These are phyloP conservation scores for Disparrhopalites patrizii DNA, from an alignment of 2,888 invertebrate genomes.

Conservation along the genomic window DNA sequence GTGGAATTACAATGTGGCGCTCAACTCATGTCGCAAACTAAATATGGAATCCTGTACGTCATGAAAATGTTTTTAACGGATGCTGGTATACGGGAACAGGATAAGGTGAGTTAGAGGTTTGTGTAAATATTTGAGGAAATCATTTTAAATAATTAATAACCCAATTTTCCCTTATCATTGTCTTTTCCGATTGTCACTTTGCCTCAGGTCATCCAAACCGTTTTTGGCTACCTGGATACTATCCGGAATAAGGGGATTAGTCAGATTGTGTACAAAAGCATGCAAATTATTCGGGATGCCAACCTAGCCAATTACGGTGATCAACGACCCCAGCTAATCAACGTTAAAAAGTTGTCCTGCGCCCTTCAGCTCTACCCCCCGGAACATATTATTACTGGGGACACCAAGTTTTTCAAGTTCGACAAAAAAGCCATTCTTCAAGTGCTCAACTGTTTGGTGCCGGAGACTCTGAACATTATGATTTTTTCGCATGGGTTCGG, in stretches of 20 bases:
- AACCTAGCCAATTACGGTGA: slow-evolving; percentile 16
- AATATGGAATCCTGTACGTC: slow-evolving; percentile 18
- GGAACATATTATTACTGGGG: slow-evolving; percentile 15
- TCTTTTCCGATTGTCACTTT: too few species aligned
- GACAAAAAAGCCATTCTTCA: slow-evolving; percentile 4
- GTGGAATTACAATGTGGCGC: slow-evolving; percentile 14
- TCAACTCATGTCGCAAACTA: slow-evolving; percentile 12
- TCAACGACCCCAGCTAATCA: slow-evolving; percentile 5
- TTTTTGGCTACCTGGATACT: slow-evolving; percentile 15
- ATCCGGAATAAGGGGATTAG: background rate
- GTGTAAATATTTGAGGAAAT: background rate
- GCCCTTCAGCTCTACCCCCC: slow-evolving; percentile 13
- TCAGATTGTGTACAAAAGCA: background rate
- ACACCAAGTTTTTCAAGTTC: slow-evolving; percentile 16
- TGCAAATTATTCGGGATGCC: slow-evolving; percentile 9
- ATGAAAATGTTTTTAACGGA: slow-evolving; percentile 16
- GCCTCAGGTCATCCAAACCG: slow-evolving; percentile 14
- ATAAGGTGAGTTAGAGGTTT: slow-evolving; percentile 8
- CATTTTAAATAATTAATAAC: background rate
- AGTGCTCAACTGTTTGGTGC: background rate
- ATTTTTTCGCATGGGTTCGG: slow-evolving; percentile 15
- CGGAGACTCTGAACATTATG: slow-evolving; percentile 21
- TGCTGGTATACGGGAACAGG: background rate
- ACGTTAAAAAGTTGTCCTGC: slow-evolving; percentile 16
- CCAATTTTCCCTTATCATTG: too few species aligned